phyloP scores from a whole-genome alignment of 2,113 vertebrate genomes.

The Cariama cristata region DNA sequence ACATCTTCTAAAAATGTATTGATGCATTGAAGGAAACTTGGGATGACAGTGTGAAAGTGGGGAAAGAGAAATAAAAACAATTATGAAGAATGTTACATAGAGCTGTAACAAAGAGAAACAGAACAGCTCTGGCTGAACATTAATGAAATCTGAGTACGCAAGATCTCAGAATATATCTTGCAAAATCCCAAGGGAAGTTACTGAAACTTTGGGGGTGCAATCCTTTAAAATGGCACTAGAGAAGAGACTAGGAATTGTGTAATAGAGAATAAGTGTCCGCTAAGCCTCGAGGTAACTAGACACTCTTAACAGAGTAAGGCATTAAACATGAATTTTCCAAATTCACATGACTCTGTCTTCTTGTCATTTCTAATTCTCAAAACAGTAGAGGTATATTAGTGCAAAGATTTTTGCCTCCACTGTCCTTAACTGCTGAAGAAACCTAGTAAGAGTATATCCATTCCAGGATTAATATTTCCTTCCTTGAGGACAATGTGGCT shows the following conservation, averaged over 20 bases:
- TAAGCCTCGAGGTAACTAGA: background rate
- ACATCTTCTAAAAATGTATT: background rate
- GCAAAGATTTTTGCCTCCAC: background rate
- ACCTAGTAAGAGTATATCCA: accelerated
- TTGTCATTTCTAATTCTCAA: background rate
- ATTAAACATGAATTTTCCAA: background rate
- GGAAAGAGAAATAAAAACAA: background rate
- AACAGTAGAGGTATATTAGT: background rate
- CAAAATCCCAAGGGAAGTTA: background rate
- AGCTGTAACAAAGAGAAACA: background rate
- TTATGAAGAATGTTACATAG: background rate
- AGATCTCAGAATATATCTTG: background rate
- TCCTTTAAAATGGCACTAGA: background rate
- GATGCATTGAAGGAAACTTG: background rate
- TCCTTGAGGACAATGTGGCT: background rate
- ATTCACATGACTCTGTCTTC: background rate
- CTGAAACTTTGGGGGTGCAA: background rate
- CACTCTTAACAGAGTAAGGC: background rate
- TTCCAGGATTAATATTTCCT: background rate
- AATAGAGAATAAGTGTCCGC: background rate
- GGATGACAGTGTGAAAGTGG: background rate
- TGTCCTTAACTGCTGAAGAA: background rate
- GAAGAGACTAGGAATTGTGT: background rate
- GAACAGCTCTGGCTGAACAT: background rate
- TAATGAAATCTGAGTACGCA: background rate